Base-by-base conservation (phyloP, 2,888 invertebrate species). In the Nomada ferruginata region DNA sequence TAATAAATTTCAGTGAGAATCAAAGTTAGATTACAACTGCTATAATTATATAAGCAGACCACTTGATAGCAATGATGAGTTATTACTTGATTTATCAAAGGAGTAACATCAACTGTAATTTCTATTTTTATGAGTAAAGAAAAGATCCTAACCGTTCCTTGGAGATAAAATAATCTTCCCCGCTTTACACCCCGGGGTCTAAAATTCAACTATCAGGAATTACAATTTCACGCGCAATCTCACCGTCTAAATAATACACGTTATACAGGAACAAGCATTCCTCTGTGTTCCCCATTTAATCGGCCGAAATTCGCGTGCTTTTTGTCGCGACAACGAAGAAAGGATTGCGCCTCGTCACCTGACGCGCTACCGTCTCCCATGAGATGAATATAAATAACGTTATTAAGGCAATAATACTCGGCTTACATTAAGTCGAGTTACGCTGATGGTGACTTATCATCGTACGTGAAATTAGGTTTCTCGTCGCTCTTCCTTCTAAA, bases 351-450 rank as follows among this genome's bases (percentile, higher is more conserved):
- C 57, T 57, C 23, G 57, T 57, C 57, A 57, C 26, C 52, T 60
- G 65, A 23, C 29, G 64, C 59, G 44, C 55, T 13, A 20, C 15
- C 65, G 66, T 36, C 83, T 73, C 87, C 44, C 76, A 57, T 52
- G 87, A 76, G 85, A 85, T 85, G 87, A 86, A 88, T 88, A 86
- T 82, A 88, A 87, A 88, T 85, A 87, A 84, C 82, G 77, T 68
- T 79, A 80, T 88, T 85, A 88, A 87, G 77, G 76, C 79, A 83
- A 83, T 73, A 77, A 86, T 79, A 82, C 70, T 47, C 60, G 20
- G 66, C 44, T 68, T 29, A 73, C 59, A 50, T 83, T 75, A 69
- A 76, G 73, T 68, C 59, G 60, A 57, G 64, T 83, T 83, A 79
- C 60, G 55, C 23, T 69, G 65, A 52, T 60, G 47, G 66, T 68